A percentile compares a stretch with the other conserved stretches of the same genome.
These are phyloP conservation scores for Cercopithecus diana DNA, from an alignment of 2,797 vertebrate genomes.

Conservation along the genomic window DNA sequence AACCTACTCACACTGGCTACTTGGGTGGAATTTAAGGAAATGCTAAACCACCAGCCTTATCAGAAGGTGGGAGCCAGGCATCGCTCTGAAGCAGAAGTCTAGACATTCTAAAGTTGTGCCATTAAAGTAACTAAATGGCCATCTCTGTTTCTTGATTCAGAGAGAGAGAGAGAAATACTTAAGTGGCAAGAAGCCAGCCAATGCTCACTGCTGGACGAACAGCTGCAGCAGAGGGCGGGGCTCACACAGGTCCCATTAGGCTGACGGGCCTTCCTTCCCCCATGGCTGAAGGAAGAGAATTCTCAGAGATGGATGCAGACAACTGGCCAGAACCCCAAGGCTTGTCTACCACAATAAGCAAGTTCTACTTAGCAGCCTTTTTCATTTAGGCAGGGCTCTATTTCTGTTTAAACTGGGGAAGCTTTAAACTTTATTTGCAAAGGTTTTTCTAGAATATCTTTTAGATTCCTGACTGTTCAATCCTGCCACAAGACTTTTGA, in stretches of 20 bases:
- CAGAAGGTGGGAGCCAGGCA: background rate
- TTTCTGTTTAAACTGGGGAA: background rate
- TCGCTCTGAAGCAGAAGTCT: background rate
- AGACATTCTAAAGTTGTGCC: background rate
- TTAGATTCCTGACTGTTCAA: background rate
- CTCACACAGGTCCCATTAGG: background rate
- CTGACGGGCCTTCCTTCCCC: background rate
- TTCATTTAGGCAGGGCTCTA: background rate
- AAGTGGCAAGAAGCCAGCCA: background rate
- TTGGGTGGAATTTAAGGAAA: background rate
- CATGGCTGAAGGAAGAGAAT: background rate
- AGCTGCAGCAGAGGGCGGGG: background rate
- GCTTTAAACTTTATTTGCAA: background rate
- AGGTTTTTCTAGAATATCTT: background rate
- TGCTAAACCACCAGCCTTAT: background rate
- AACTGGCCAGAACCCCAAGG: background rate
- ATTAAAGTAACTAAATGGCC: background rate
- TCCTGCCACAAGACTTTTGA: background rate
- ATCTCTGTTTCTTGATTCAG: background rate
- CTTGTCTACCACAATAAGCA: background rate
- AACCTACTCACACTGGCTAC: background rate
- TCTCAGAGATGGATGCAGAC: background rate
- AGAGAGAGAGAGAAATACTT: background rate
- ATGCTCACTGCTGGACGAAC: background rate
- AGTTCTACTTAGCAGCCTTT: background rate